phyloP scores from a whole-genome alignment of 1,140 invertebrate genomes.

The Brachystomella parvula region DNA sequence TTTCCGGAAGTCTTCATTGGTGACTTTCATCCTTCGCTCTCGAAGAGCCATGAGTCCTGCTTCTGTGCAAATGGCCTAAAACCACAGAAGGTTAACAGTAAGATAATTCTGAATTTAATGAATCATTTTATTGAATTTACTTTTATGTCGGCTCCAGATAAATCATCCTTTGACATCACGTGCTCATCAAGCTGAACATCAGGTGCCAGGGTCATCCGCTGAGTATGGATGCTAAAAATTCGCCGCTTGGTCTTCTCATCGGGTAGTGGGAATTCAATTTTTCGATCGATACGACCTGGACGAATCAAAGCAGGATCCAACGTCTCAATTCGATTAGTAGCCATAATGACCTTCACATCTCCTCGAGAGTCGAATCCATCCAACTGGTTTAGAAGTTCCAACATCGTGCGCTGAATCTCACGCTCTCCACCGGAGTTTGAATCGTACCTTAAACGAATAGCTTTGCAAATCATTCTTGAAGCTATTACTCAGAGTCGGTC shows the following conservation, averaged over 20 bases:
- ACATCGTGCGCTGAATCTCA: constrained; percentile 99
- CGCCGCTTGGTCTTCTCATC: constrained; percentile 98
- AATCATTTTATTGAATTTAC: constrained; percentile 41
- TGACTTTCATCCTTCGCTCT: constrained; percentile 98
- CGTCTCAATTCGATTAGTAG: constrained; percentile 98
- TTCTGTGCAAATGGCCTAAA: constrained; percentile 97
- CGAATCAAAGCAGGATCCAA: constrained; percentile 96
- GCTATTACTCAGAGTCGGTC: background rate
- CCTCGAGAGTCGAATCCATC: constrained; percentile 97
- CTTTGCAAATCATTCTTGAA: background rate
- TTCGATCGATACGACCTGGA: constrained; percentile 96
- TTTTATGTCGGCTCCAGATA: constrained; percentile 88
- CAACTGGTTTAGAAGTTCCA: constrained; percentile 96
- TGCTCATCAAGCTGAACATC: constrained; percentile 97
- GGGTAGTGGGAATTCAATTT: constrained; percentile 98
- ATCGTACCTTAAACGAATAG: constrained; percentile 59
- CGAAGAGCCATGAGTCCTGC: constrained; percentile 94
- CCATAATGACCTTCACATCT: constrained; percentile 97
- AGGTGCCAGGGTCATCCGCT: constrained; percentile 91
- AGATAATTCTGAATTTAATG: background rate
- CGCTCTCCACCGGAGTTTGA: constrained; percentile 98
- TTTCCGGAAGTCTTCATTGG: constrained; percentile 98
- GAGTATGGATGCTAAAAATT: constrained; percentile 98
- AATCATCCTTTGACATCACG: constrained; percentile 98
- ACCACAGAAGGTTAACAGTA: constrained; percentile 36